Conservation (phyloP, 2,888 invertebrate species). For the Pammene aurita region DNA sequence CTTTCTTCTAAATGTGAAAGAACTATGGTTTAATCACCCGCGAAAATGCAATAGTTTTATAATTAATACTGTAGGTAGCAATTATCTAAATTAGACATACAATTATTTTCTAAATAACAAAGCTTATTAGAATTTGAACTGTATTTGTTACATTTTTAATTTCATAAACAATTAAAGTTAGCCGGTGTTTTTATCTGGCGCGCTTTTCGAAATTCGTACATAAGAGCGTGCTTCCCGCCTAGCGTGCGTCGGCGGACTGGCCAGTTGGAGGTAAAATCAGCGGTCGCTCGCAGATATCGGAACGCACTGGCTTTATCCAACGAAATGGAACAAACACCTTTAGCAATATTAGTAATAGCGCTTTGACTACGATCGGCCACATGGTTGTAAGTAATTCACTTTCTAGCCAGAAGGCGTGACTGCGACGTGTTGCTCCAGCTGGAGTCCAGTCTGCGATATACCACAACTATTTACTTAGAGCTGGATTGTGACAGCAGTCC, state of each 20-base stretch:
- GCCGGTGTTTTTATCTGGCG: constrained; percentile 37
- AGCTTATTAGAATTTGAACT: background rate
- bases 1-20: constrained; percentile 50
- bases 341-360: constrained; percentile 50
- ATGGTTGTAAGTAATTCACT: constrained; percentile 66
- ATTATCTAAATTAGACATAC: background rate
- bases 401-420: constrained; percentile 54
- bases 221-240: constrained; percentile 47
- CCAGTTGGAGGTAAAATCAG: constrained; percentile 58
- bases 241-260: constrained; percentile 60
- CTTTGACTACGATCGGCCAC: constrained; percentile 55
- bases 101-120: background rate
- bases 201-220: constrained; percentile 46
- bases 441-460: constrained; percentile 31
- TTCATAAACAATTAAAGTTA: constrained; percentile 12
- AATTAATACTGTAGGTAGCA: constrained; percentile 4
- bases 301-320: constrained; percentile 74
- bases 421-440: constrained; percentile 51
- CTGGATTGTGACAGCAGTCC: background rate
- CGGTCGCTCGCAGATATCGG: constrained; percentile 59
- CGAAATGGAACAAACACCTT: constrained; percentile 65
- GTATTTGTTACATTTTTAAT: constrained; percentile 9
- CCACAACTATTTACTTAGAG: background rate
- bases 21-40: constrained; percentile 40
- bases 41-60: constrained; percentile 27